Conservation (phyloP, 1,140 invertebrate genomes). For the Physella acuta region DNA sequence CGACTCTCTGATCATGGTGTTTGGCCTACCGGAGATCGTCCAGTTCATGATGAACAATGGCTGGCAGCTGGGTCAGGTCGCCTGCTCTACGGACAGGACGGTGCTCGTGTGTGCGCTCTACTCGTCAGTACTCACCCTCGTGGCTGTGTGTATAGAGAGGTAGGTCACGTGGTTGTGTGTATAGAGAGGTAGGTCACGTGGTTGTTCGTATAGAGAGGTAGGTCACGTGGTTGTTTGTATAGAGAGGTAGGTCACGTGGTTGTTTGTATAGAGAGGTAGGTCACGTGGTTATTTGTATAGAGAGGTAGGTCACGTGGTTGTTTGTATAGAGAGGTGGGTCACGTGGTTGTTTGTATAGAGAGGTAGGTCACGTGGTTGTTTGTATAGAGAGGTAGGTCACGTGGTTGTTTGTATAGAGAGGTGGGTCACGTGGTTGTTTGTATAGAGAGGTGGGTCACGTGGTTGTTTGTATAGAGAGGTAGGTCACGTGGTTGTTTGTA, state of each 20-base stretch:
- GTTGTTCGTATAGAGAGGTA: not conserved
- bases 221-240: not conserved
- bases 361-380: too few species aligned
- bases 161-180: constrained; percentile 37
- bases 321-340: too few species aligned
- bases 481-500: too few species aligned
- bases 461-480: too few species aligned
- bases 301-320: too few species aligned
- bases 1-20: constrained; percentile 55
- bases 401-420: too few species aligned
- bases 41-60: constrained; percentile 56
- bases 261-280: too few species aligned
- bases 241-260: not conserved
- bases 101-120: constrained; percentile 53
- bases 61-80: constrained; percentile 50
- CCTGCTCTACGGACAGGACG: constrained; percentile 52
- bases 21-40: constrained; percentile 57
- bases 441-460: too few species aligned
- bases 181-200: not conserved
- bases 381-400: too few species aligned
- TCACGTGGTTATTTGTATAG: too few species aligned
- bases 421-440: too few species aligned
- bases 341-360: too few species aligned
- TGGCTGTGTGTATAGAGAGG: constrained; percentile 59
- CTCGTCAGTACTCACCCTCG: constrained; percentile 55